Conservation (phyloP, 2,888 invertebrate species). For the Drosophila kambysellisi region DNA sequence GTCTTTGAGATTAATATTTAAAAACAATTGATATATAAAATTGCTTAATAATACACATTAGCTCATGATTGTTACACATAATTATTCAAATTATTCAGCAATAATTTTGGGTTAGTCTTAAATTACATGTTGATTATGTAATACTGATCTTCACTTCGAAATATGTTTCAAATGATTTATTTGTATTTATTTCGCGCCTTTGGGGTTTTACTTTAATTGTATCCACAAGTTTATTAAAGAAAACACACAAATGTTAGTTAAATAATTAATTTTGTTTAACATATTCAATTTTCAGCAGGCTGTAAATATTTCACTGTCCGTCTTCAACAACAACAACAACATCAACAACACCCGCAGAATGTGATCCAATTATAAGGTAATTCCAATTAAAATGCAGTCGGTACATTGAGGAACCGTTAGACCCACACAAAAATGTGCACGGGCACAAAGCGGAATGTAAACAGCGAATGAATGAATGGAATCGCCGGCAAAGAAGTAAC, state of each 20-base stretch:
- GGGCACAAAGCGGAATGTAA: slow-evolving; percentile 77
- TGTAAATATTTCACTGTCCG: neutral
- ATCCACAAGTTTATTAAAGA: neutral
- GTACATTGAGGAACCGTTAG: slow-evolving; percentile 41
- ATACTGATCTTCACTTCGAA: neutral
- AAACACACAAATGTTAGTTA: neutral
- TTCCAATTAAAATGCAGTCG: slow-evolving; percentile 37
- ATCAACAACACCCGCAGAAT: neutral
- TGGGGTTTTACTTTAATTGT: neutral
- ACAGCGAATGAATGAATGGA: slow-evolving; percentile 81
- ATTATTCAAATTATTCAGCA: neutral
- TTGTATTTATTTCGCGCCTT: neutral
- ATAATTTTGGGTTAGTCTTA: neutral
- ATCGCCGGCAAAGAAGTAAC: slow-evolving; percentile 76
- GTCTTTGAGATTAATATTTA: neutral
- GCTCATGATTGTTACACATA: neutral
- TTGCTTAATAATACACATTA: neutral
- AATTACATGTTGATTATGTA: neutral
- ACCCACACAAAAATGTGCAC: slow-evolving; percentile 44
- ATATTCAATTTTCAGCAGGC: neutral
- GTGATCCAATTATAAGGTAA: slow-evolving; percentile 9
- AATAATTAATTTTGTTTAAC: slow-evolving; percentile 1
- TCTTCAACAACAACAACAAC: neutral
- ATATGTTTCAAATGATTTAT: neutral
- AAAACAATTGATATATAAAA: neutral